Conservation (phyloP, 2,888 invertebrate genomes). For the Caenorhabditis doughertyi region DNA sequence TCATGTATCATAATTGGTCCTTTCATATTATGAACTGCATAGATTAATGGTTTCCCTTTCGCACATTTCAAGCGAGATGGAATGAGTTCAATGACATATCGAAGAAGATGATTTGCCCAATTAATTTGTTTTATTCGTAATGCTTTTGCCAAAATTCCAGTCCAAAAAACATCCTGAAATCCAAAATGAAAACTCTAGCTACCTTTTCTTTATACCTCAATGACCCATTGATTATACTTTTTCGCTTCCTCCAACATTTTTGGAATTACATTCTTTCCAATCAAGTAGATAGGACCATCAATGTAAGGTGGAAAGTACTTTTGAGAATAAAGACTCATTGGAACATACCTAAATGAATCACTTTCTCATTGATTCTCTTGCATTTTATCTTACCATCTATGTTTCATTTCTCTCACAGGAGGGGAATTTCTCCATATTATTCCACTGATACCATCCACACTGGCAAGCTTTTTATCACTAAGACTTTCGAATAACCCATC, state of each 20-base stretch:
- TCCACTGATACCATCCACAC: constrained; percentile 46
- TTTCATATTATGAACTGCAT: constrained; percentile 53
- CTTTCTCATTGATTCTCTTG: neutral
- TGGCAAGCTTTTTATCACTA: constrained; percentile 15
- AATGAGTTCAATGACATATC: constrained; percentile 35
- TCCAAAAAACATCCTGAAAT: constrained; percentile 63
- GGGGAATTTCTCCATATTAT: constrained; percentile 61
- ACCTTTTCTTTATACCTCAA: constrained; percentile 25
- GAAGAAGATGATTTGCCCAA: constrained; percentile 40
- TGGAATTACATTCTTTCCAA: constrained; percentile 53
- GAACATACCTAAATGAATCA: constrained; percentile 55
- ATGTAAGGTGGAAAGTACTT: constrained; percentile 67
- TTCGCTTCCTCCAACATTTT: constrained; percentile 56
- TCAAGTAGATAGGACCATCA: constrained; percentile 68
- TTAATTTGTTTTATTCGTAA: constrained; percentile 37
- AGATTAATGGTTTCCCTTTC: constrained; percentile 40
- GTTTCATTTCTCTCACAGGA: constrained; percentile 55
- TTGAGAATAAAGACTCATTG: constrained; percentile 41
- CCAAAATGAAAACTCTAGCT: neutral
- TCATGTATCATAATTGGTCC: constrained; percentile 50
- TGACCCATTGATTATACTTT: constrained; percentile 51
- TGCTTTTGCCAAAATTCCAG: constrained; percentile 50
- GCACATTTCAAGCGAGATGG: constrained; percentile 28
- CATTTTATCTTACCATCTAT: constrained; percentile 54
- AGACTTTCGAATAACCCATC: constrained; percentile 52